These are phyloP conservation scores for Notothenia rossii DNA, from an alignment of 2,113 vertebrate genomes.

Conservation along the genomic window DNA sequence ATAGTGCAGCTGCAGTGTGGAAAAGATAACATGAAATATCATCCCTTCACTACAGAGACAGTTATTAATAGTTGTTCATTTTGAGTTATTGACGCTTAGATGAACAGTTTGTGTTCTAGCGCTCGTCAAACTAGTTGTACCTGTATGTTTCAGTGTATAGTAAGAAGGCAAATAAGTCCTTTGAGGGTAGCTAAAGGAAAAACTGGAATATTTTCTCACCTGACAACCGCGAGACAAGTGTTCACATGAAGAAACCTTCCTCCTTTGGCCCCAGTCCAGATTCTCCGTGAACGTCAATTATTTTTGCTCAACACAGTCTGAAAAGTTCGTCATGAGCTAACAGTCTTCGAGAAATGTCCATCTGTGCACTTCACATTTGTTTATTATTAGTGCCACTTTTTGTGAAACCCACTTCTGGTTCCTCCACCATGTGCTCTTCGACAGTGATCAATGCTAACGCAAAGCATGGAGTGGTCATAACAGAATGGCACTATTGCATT, in stretches of 20 bases:
- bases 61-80: conserved; percentile 10
- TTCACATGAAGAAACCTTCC: background rate
- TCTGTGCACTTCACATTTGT: conserved; percentile 63
- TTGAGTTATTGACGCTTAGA: conserved; percentile 8
- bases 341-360: conserved; percentile 61
- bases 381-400: conserved; percentile 61
- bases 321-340: conserved; percentile 49
- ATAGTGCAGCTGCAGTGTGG: conserved; percentile 31
- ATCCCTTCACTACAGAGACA: conserved; percentile 13
- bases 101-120: conserved; percentile 3
- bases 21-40: conserved; percentile 9
- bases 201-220: conserved; percentile 34
- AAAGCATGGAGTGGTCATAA: conserved; percentile 62
- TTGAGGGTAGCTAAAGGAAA: conserved; percentile 18
- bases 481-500: conserved; percentile 78
- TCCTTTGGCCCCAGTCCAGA: conserved; percentile 48
- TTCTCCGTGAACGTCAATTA: conserved; percentile 18
- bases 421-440: conserved; percentile 56
- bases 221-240: conserved; percentile 20
- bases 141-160: conserved; percentile 17
- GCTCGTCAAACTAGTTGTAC: conserved; percentile 5
- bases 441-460: conserved; percentile 64
- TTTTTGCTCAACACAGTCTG: conserved; percentile 19
- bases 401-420: conserved; percentile 40
- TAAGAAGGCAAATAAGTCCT: conserved; percentile 30